phyloP scores from a whole-genome alignment of 2,888 invertebrate genomes.

The Folsomia manolachei region DNA sequence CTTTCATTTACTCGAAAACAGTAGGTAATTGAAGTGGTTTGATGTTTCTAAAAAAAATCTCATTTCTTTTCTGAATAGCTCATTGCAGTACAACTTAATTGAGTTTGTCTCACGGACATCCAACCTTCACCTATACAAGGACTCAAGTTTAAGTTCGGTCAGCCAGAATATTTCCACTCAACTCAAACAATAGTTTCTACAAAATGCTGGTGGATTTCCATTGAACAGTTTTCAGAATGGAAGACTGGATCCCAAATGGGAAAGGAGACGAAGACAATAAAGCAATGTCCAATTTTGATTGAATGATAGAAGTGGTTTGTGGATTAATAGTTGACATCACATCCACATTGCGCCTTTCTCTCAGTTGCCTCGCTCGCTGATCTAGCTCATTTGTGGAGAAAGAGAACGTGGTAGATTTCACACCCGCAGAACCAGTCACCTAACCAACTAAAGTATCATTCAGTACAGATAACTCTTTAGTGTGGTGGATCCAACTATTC shows the following conservation, averaged over 20 bases:
- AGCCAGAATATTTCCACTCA: too few relatives aligned
- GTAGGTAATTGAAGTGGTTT: too few relatives aligned
- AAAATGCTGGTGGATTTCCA: too few relatives aligned
- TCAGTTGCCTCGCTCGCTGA: neutral
- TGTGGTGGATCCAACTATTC: too few relatives aligned
- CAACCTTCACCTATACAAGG: neutral
- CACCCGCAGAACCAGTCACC: neutral
- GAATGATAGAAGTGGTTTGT: neutral
- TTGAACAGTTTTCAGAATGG: neutral
- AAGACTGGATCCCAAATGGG: neutral
- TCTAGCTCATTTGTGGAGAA: neutral
- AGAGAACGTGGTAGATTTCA: neutral
- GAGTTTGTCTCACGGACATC: neutral
- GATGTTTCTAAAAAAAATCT: too few relatives aligned
- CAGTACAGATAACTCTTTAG: neutral
- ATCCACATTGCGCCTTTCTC: neutral
- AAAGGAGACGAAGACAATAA: neutral
- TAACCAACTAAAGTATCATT: neutral
- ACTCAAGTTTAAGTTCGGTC: neutral
- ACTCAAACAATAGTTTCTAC: neutral
- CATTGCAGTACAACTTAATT: neutral
- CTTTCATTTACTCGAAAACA: too few relatives aligned
- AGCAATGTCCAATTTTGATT: slow-evolving; percentile 5
- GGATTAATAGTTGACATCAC: neutral
- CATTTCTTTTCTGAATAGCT: too few relatives aligned